Evolutionary conservation across 2,113 vertebrate species (phyloP), one percentile per base, ranked within the genome.

Genomic region (Ivindomyrus marchei): DNA sequence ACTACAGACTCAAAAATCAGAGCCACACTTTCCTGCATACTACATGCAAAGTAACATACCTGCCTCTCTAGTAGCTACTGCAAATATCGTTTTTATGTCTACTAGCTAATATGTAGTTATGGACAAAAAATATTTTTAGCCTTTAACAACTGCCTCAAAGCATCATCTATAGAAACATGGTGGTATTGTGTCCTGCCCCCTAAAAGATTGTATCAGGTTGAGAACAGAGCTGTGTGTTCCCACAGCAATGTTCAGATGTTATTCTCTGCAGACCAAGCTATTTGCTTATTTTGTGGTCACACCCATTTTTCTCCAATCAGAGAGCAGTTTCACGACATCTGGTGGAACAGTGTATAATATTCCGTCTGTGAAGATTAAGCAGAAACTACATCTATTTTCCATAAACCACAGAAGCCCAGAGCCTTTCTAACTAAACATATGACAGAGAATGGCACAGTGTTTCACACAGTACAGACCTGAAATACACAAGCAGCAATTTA

Each of bases 281-380:
- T 84, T 84, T 84, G 80, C 80, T 24, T 84, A 47, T 47, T 84
- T 47, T 84, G 45, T 84, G 80, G 80, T 84, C 21, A 45, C 80
- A 84, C 77, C 31, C 3, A 24, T 84, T 11, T 84, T 84, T 21
- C 39, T 84, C 17, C 80, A 84, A 45, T 84, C 39, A 21, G 39
- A 84, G 80, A 7, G 80, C 36, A 45, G 80, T 47, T 47, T 24
- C 80, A 84, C 3, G 42, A 47, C 80, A 84, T 45, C 45, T 84
- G 36, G 15, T 24, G 39, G 80, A 24, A 47, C 80, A 24, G 42
- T 39, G 39, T 24, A 46, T 84, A 46, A 45, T 84, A 84, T 39
- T 5, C 15, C 6, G 1, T 84, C 19, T 84, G 42, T 19, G 45
- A 84, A 84, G 7, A 84, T 39, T 39, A 17, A 39, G 70, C 31